Conservation (phyloP, 2,888 invertebrate genomes). For the Itoplectis maculator region DNA sequence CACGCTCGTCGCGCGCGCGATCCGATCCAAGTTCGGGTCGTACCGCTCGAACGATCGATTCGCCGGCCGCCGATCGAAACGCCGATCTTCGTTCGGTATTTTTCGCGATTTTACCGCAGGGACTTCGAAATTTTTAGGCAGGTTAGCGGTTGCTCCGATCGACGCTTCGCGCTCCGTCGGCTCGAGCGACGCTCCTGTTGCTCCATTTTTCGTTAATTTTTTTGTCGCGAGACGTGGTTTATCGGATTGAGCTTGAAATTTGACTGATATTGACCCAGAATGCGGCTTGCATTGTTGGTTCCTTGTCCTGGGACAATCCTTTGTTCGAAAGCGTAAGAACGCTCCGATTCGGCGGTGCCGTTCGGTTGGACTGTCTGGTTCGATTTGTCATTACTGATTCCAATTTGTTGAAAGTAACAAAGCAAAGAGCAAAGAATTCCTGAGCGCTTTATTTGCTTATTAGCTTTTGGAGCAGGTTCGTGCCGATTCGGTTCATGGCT, state of each 20-base stretch:
- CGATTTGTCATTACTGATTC: not conserved
- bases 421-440: not conserved
- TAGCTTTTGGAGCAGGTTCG: not conserved
- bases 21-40: constrained; percentile 8
- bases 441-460: not conserved
- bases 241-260: not conserved
- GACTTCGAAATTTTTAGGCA: not conserved
- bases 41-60: constrained; percentile 8
- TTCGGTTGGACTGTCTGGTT: not conserved
- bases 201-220: too few relatives aligned
- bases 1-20: constrained; percentile 25
- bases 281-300: not conserved
- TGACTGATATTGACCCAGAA: not conserved
- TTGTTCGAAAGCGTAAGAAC: not conserved
- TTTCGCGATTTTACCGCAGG: not conserved
- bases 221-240: too few relatives aligned
- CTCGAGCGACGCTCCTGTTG: too few relatives aligned
- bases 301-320: not conserved
- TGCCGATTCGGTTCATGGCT: not conserved
- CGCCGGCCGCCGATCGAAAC: not conserved
- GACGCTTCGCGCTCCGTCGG: too few relatives aligned
- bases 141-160: not conserved
- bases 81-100: not conserved
- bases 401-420: not conserved
- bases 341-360: not conserved